Conservation (phyloP, 2,113 vertebrate species). For the Urocynchramus pylzowi region DNA sequence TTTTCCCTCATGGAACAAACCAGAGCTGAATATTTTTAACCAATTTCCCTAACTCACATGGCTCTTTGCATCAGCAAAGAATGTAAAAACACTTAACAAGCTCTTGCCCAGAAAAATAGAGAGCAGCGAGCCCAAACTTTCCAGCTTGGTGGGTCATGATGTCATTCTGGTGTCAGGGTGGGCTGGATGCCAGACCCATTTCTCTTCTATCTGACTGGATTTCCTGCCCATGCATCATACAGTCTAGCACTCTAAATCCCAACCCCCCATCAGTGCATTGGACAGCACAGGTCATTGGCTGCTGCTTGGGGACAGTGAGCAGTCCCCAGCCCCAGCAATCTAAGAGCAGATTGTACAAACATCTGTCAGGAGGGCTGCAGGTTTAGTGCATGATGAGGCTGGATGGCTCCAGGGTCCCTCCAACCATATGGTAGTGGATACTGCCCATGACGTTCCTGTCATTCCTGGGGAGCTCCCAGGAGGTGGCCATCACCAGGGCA, state of each 20-base stretch:
- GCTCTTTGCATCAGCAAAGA: background rate
- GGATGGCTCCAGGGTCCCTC: background rate
- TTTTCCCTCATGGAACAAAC: background rate
- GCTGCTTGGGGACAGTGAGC: background rate
- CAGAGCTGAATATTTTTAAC: background rate
- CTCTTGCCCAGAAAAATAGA: slow-evolving; percentile 10
- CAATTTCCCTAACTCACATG: background rate
- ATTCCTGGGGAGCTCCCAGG: background rate
- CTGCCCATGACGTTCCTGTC: accelerated
- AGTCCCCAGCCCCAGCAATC: accelerated
- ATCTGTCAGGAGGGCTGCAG: background rate
- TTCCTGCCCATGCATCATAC: background rate
- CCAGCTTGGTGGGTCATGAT: background rate
- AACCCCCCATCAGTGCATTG: accelerated
- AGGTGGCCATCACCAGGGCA: background rate
- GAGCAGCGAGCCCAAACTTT: background rate
- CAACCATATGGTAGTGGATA: background rate
- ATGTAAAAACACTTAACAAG: slow-evolving; percentile 14
- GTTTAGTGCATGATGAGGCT: background rate
- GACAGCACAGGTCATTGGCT: background rate
- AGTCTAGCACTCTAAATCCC: background rate
- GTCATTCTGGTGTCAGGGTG: background rate
- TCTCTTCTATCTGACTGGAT: background rate
- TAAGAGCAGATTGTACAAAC: background rate
- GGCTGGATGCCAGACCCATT: background rate